phyloP scores from a whole-genome alignment of 1,140 invertebrate species.

The Zelostemma sp. region DNA sequence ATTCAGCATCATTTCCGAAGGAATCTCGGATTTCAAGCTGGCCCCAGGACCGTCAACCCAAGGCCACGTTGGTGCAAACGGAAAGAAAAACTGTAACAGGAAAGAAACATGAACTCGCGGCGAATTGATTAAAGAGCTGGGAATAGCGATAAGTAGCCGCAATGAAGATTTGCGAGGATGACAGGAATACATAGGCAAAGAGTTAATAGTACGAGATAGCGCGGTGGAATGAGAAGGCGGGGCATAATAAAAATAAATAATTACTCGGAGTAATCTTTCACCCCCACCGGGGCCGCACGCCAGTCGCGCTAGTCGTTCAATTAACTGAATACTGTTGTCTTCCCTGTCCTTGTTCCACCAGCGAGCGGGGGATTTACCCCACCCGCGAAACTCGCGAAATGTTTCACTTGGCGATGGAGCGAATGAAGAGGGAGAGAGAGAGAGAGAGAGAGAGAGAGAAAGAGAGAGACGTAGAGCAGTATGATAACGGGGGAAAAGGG shows the following conservation, averaged over 20 bases:
- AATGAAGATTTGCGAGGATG: slow-evolving; percentile 27
- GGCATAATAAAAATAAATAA: slow-evolving; percentile 70
- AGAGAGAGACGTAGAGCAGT: not conserved
- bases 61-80: too few relatives aligned
- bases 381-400: slow-evolving; percentile 65
- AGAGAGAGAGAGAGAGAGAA: slow-evolving; percentile 27
- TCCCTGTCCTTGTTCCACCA: slow-evolving; percentile 48
- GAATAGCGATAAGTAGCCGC: slow-evolving; percentile 3
- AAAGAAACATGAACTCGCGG: not conserved
- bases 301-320: slow-evolving; percentile 66
- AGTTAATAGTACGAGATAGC: slow-evolving; percentile 14
- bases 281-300: slow-evolving; percentile 39
- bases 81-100: not conserved
- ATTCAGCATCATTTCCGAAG: too few relatives aligned
- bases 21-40: too few relatives aligned
- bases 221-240: slow-evolving; percentile 46
- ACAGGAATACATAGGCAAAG: slow-evolving; percentile 30
- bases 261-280: slow-evolving; percentile 65
- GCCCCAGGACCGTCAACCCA: too few relatives aligned
- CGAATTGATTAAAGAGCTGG: slow-evolving; percentile 21
- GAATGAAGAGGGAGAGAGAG: slow-evolving; percentile 35
- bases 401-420: slow-evolving; percentile 61
- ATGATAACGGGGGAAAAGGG: slow-evolving; percentile 17
- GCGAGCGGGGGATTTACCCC: slow-evolving; percentile 33
- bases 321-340: slow-evolving; percentile 69